These are phyloP conservation scores for Dromococcyx pavoninus DNA, from an alignment of 2,797 vertebrate genomes.

Conservation along the genomic window DNA sequence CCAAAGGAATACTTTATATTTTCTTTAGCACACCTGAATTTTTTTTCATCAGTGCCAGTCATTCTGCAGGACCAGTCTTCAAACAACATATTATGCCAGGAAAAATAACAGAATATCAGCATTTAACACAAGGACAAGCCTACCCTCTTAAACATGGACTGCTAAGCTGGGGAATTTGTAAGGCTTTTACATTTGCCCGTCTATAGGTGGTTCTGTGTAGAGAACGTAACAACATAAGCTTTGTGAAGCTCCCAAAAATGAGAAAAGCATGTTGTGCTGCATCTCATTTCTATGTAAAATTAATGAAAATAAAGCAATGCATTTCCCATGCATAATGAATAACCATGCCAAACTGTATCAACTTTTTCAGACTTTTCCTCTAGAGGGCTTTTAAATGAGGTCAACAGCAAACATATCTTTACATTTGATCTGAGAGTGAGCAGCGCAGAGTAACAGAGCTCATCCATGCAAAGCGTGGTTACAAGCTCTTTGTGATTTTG, in stretches of 20 bases:
- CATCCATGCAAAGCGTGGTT: constrained; percentile 25
- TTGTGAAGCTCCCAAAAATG: constrained; percentile 32
- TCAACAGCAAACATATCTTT: constrained; percentile 66
- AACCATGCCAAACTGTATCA: constrained; percentile 63
- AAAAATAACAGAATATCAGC: constrained; percentile 29
- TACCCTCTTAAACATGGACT: constrained; percentile 26
- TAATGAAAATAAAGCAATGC: constrained; percentile 72
- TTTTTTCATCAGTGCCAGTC: background rate
- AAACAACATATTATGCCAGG: constrained; percentile 20
- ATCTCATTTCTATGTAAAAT: constrained; percentile 71
- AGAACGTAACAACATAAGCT: constrained; percentile 9
- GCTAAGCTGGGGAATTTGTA: constrained; percentile 8
- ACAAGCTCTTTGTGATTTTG: constrained; percentile 37
- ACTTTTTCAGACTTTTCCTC: constrained; percentile 65
- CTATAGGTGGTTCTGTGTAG: background rate
- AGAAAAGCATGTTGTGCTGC: constrained; percentile 23
- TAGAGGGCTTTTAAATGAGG: constrained; percentile 72
- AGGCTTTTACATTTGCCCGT: constrained; percentile 36
- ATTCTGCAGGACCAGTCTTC: constrained; percentile 23
- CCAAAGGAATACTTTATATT: background rate
- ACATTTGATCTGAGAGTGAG: constrained; percentile 42
- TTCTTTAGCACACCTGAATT: constrained; percentile 13
- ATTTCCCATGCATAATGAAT: constrained; percentile 72
- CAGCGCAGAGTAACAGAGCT: constrained; percentile 32
- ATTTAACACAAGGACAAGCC: constrained; percentile 40